Conservation (phyloP, 2,888 invertebrate genomes). For the Resseliella maxima region DNA sequence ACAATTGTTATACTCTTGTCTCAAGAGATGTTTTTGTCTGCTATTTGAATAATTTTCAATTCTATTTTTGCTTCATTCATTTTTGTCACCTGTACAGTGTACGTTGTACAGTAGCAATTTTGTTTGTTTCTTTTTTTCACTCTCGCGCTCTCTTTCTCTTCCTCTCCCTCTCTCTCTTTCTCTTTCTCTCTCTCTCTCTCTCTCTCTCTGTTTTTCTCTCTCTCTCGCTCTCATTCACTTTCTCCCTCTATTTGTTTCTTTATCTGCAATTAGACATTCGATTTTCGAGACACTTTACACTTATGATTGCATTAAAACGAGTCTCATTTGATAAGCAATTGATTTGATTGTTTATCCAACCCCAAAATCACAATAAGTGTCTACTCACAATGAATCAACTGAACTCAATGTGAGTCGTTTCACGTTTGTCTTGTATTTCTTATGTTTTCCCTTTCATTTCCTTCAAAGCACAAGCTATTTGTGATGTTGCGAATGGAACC, state of each 20-base stretch:
- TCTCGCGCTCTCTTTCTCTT: too few species aligned
- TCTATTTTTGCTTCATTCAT: background rate
- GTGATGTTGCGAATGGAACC: background rate
- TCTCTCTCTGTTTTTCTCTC: too few species aligned
- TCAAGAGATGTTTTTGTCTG: constrained; percentile 3
- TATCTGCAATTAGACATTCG: constrained; percentile 20
- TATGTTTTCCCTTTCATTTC: background rate
- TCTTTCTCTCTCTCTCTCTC: too few species aligned
- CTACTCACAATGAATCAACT: background rate
- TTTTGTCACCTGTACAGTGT: too few species aligned
- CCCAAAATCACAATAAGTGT: constrained; percentile 12
- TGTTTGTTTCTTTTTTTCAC: too few species aligned
- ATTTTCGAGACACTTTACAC: constrained; percentile 38
- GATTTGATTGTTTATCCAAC: constrained; percentile 36
- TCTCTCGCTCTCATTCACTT: too few species aligned
- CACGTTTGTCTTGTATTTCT: background rate
- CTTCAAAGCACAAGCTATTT: background rate
- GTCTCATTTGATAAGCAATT: constrained; percentile 41
- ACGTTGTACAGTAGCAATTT: too few species aligned
- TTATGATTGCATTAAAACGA: constrained; percentile 46
- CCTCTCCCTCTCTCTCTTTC: too few species aligned
- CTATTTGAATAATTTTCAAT: constrained; percentile 35
- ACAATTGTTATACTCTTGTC: background rate
- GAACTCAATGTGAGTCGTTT: background rate
- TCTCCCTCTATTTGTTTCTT: too few species aligned